Evolutionary conservation across 2,797 vertebrate species (phyloP).

Genomic region (Malurus leucopterus): DNA sequence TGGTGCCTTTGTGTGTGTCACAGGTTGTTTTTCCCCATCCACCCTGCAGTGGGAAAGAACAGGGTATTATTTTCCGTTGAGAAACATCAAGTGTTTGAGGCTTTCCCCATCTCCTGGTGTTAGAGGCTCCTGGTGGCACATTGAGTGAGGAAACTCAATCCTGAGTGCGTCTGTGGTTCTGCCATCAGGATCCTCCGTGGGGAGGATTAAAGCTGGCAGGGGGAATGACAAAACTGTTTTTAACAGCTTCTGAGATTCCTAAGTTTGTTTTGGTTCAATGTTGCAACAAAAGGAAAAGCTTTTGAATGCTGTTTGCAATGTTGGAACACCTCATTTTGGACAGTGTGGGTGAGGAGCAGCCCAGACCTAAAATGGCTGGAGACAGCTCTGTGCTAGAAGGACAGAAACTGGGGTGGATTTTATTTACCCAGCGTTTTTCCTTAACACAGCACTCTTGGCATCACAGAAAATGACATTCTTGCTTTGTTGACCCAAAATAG

Average conservation of each 20-base stretch:
- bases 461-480: background rate
- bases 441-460: background rate
- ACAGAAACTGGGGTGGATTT: background rate
- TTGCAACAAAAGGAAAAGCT: slow-evolving; percentile 41
- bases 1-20: background rate
- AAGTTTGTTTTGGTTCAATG: slow-evolving; percentile 35
- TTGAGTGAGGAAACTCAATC: background rate
- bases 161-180: background rate
- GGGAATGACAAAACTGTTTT: background rate
- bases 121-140: background rate
- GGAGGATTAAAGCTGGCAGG: background rate
- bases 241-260: slow-evolving; percentile 11
- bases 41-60: background rate
- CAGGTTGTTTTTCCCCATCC: background rate
- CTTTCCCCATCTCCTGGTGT: background rate
- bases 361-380: background rate
- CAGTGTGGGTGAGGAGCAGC: background rate
- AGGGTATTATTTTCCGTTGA: background rate
- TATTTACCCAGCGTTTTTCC: background rate
- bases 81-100: background rate
- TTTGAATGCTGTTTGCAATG: slow-evolving; percentile 32
- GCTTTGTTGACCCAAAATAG: background rate
- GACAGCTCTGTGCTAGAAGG: background rate
- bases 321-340: slow-evolving; percentile 19
- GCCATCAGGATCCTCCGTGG: background rate